Conservation (phyloP, 2,888 invertebrate genomes). For the Acrocera orbiculus region DNA sequence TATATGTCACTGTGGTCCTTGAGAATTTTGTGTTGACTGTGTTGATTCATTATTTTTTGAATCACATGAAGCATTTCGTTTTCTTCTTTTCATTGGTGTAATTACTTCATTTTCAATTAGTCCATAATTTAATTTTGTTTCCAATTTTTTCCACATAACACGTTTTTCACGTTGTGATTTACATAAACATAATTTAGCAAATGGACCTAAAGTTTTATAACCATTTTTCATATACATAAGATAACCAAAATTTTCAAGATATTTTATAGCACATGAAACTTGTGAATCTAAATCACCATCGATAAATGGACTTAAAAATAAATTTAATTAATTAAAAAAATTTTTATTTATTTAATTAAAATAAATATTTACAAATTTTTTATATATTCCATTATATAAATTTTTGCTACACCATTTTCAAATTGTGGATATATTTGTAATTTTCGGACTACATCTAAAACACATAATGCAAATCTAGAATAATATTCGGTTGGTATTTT, state of each 20-base stretch:
- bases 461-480: conserved; percentile 18
- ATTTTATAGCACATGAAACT: conserved; percentile 22
- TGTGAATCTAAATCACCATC: conserved; percentile 25
- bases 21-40: too few species aligned
- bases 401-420: conserved; percentile 19
- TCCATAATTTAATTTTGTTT: conserved; percentile 8
- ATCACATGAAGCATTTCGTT: too few species aligned
- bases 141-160: conserved; percentile 17
- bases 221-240: conserved; percentile 19
- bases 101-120: too few species aligned
- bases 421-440: conserved; percentile 27
- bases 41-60: too few species aligned
- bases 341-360: neutral
- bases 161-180: conserved; percentile 21
- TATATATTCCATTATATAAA: conserved; percentile 21
- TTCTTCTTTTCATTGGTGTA: too few species aligned
- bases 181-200: conserved; percentile 22
- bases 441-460: conserved; percentile 24
- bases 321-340: neutral
- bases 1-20: too few species aligned
- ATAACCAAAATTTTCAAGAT: conserved; percentile 21
- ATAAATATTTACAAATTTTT: conserved; percentile 21
- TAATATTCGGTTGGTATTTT: conserved; percentile 8
- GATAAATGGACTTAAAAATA: conserved; percentile 18
- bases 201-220: conserved; percentile 27